Conservation (phyloP, 2,113 vertebrate species). For the Oreochromis niloticus region DNA sequence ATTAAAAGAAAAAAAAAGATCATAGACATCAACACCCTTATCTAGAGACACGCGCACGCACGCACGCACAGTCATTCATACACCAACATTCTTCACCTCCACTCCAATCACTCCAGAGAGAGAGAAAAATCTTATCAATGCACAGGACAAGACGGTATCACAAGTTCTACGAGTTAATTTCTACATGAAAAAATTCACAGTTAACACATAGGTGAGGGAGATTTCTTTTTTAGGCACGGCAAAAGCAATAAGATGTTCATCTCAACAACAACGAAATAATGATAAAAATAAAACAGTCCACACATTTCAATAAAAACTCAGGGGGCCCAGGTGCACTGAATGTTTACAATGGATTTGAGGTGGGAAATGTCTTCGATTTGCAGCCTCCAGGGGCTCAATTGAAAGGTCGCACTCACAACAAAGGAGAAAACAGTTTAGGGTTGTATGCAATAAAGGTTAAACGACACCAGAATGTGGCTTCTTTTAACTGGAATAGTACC, state of each 20-base stretch:
- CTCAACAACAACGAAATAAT: slow-evolving; percentile 31
- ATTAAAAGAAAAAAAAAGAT: background rate
- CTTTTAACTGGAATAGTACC: background rate
- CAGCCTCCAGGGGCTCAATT: background rate
- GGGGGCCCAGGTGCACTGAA: slow-evolving; percentile 32
- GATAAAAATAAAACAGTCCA: slow-evolving; percentile 38
- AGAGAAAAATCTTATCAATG: slow-evolving; percentile 46
- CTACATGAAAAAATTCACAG: slow-evolving; percentile 61
- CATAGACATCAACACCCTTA: slow-evolving; percentile 42
- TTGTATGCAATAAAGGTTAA: background rate
- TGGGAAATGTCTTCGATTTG: background rate
- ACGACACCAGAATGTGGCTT: background rate
- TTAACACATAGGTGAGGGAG: slow-evolving; percentile 43
- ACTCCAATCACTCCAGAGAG: background rate
- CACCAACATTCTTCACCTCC: background rate
- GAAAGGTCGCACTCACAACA: background rate
- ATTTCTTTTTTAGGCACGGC: slow-evolving; percentile 58
- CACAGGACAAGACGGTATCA: slow-evolving; percentile 66
- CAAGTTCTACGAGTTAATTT: slow-evolving; percentile 57
- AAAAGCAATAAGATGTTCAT: slow-evolving; percentile 56
- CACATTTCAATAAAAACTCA: slow-evolving; percentile 27
- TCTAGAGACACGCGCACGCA: background rate
- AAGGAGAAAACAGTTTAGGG: background rate
- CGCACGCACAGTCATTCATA: background rate
- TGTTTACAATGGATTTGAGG: slow-evolving; percentile 31